Conservation (phyloP, 2,888 invertebrate genomes). For the Patella caerulea region DNA sequence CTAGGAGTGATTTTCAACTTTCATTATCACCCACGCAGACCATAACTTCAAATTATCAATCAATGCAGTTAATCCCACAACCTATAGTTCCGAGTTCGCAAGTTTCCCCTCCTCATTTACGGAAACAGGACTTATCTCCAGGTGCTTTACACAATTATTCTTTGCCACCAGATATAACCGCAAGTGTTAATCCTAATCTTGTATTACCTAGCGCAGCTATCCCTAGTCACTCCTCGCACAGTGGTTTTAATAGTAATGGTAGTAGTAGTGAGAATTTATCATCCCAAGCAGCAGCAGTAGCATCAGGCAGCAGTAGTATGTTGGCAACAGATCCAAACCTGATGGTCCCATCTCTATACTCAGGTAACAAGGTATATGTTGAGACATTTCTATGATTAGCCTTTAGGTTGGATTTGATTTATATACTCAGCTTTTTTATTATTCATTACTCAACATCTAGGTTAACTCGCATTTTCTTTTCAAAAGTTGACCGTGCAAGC, state of each 20-base stretch:
- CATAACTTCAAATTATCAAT: constrained; percentile 28
- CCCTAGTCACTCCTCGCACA: neutral
- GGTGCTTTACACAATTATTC: constrained; percentile 32
- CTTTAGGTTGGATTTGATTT: neutral
- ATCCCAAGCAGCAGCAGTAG: neutral
- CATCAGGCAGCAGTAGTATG: neutral
- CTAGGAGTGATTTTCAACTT: neutral
- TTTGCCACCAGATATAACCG: constrained; percentile 35
- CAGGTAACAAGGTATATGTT: constrained; percentile 31
- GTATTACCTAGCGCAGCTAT: neutral
- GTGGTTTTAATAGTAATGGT: neutral
- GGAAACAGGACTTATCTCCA: neutral
- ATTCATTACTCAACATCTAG: no score
- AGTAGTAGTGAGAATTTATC: neutral
- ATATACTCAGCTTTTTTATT: no score
- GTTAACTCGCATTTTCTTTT: no score
- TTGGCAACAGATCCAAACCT: neutral
- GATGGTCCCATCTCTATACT: constrained; percentile 17
- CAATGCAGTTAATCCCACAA: constrained; percentile 51
- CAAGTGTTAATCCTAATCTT: constrained; percentile 23
- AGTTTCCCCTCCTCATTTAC: constrained; percentile 30
- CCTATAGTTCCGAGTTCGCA: constrained; percentile 54
- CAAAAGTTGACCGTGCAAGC: no score
- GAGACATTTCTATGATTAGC: neutral
- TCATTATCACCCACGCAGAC: neutral